Evolutionary conservation across 2,888 invertebrate genomes (phyloP).

Genomic region (Drosophila ezoana): DNA sequence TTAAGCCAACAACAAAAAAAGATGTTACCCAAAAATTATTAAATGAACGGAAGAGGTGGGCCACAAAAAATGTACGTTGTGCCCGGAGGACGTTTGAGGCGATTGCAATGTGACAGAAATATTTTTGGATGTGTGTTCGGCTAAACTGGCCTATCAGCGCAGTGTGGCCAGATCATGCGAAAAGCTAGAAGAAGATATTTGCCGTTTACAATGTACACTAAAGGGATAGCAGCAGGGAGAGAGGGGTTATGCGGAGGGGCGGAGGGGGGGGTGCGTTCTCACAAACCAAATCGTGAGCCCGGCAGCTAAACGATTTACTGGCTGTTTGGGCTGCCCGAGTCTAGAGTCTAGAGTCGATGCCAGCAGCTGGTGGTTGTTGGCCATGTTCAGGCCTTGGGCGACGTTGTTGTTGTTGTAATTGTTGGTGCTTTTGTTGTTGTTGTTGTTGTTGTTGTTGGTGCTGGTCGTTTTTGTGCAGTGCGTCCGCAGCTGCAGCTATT

Average conservation of each 20-base stretch:
- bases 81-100: not conserved
- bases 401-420: slow-evolving; percentile 8
- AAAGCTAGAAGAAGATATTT: slow-evolving; percentile 8
- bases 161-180: slow-evolving; percentile 26
- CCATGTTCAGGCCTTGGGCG: slow-evolving; percentile 38
- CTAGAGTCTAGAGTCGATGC: slow-evolving; percentile 49
- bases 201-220: slow-evolving; percentile 26
- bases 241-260: not conserved
- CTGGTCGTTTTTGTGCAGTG: slow-evolving; percentile 59
- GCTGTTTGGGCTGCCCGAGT: slow-evolving; percentile 31
- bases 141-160: slow-evolving; percentile 12
- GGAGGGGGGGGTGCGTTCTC: not conserved
- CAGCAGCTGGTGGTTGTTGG: slow-evolving; percentile 69
- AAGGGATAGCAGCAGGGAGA: not conserved
- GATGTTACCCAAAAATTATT: slow-evolving; percentile 34
- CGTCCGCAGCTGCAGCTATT: slow-evolving; percentile 69
- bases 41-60: slow-evolving; percentile 22
- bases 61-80: slow-evolving; percentile 34
- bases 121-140: slow-evolving; percentile 38
- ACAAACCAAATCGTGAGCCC: slow-evolving; percentile 56
- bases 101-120: slow-evolving; percentile 43
- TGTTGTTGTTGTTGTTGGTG: slow-evolving; percentile 38
- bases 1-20: not conserved
- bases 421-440: slow-evolving; percentile 33
- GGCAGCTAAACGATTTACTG: slow-evolving; percentile 63